Base-by-base conservation (phyloP, 2,113 vertebrate genomes). In the Brienomyrus longianalis region DNA sequence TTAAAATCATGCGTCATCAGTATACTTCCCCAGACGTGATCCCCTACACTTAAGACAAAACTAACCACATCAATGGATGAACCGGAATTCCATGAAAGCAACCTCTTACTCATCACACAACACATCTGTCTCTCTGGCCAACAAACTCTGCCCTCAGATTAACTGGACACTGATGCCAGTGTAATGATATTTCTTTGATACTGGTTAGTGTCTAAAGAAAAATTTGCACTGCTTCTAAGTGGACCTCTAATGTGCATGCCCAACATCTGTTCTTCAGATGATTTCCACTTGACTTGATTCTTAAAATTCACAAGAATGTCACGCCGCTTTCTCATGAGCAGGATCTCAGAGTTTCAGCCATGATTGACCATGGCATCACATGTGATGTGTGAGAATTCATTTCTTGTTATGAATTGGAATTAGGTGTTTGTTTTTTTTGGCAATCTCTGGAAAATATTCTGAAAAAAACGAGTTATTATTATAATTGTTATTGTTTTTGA, bases 61-160 rank as follows among this genome's bases (percentile, higher is more conserved):
- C 86, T 83, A 52, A 90, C 90, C 90, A 90, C 90, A 90, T 90
- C 86, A 90, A 90, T 5, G 45, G 74, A 90, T 83, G 43, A 51
- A 54, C 39, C 45, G 56, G 50, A 88, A 90, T 90, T 90, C 74
- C 87, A 62, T 45, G 2, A 21, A 87, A 90, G 27, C 51, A 66
- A 51, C 35, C 11, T n/a, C 90, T 90, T 90, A 90, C 74, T 88
- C 90, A 90, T 88, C n/a, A 43, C 17, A 87, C 13, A 87, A 21
- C 39, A 43, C 85, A 87, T 56, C 17, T 80, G 31, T 80, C 74
- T 43, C 19, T 51, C 83, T 86, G 48, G 47, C 45, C 35, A 80
- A 35, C 51, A 87, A 19, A 56, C 3, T 54, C n/a, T 54, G n/a
- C 56, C 50, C 85, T 48, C 48, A 35, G 27, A 54, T 31, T 56